A percentile compares a stretch with the other conserved stretches of the same genome.
Conservation (phyloP, 2,888 invertebrate genomes). For the Macropis europaea region DNA sequence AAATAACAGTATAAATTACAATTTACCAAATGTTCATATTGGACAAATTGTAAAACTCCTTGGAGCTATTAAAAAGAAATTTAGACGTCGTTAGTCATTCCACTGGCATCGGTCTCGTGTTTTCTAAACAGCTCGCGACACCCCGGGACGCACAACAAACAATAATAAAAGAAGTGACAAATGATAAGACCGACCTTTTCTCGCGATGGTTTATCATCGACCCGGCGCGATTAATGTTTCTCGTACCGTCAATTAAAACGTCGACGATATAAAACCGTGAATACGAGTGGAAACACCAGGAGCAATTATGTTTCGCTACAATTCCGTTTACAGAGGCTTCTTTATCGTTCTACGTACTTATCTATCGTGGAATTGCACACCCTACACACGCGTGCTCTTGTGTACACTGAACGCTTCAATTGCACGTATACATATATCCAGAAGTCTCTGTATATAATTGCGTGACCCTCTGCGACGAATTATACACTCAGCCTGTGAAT, state of each 20-base stretch:
- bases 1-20: too few relatives aligned
- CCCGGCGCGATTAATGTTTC: conserved; percentile 48
- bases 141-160: too few relatives aligned
- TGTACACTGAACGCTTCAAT: not conserved
- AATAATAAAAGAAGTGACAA: too few relatives aligned
- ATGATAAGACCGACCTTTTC: too few relatives aligned
- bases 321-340: conserved; percentile 31
- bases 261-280: conserved; percentile 7
- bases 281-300: not conserved
- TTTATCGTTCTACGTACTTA: conserved; percentile 43
- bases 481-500: not conserved
- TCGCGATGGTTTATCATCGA: too few relatives aligned
- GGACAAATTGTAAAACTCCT: too few relatives aligned
- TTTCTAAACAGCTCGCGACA: too few relatives aligned
- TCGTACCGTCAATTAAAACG: conserved; percentile 27
- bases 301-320: conserved; percentile 30
- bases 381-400: not conserved
- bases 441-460: not conserved
- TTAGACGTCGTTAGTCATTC: too few relatives aligned
- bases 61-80: too few relatives aligned
- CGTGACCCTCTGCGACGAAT: not conserved
- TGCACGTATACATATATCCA: not conserved
- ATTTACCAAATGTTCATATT: too few relatives aligned
- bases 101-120: too few relatives aligned
- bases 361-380: conserved; percentile 49